Evolutionary conservation across 1,140 invertebrate genomes (phyloP).

Genomic region (Melanaphis sacchari): DNA sequence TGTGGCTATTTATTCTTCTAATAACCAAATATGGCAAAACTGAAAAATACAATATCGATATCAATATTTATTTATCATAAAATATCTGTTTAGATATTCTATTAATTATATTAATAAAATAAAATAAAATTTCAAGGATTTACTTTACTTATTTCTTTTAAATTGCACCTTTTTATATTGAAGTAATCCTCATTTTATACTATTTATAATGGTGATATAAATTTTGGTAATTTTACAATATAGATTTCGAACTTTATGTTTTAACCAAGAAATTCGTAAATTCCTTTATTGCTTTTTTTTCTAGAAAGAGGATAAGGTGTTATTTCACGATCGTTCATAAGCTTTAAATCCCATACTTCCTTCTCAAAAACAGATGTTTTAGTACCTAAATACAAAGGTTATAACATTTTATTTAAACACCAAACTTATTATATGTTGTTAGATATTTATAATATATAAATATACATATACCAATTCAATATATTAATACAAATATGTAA

Average conservation of each 20-base stretch:
- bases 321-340: conserved; percentile 25
- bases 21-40: not conserved
- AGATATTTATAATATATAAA: too few relatives aligned
- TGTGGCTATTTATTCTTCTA: too few relatives aligned
- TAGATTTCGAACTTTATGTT: not conserved
- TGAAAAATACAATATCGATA: not conserved
- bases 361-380: not conserved
- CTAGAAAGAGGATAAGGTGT: not conserved
- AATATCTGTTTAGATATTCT: too few relatives aligned
- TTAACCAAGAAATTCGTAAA: not conserved
- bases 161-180: not conserved
- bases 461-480: too few relatives aligned
- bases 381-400: not conserved
- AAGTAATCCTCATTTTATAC: not conserved
- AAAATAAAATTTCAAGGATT: not conserved
- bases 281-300: not conserved
- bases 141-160: not conserved
- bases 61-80: not conserved
- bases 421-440: not conserved
- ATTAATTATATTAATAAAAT: not conserved
- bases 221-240: not conserved
- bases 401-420: not conserved
- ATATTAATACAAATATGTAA: too few relatives aligned
- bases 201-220: not conserved
- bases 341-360: not conserved